A percentile compares a stretch with the other conserved stretches of the same genome.
Evolutionary conservation across 2,797 vertebrate genomes (phyloP).

Genomic region (Paratrypauchen microcephalus): DNA sequence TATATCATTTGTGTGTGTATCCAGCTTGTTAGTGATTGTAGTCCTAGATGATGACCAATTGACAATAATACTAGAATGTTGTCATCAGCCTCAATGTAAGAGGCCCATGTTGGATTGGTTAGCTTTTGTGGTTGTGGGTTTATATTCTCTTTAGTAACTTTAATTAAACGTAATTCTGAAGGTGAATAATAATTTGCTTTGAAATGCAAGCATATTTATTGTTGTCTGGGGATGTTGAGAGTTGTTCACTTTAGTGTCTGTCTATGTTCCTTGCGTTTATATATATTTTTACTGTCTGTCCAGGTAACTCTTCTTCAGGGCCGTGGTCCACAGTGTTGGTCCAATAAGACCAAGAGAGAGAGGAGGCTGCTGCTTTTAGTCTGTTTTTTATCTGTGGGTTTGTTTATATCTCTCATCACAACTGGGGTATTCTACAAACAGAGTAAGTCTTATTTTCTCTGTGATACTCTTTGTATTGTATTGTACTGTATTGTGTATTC

Average conservation of each 20-base stretch:
- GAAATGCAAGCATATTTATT: background rate
- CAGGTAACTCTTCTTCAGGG: constrained; percentile 83
- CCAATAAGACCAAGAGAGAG: constrained; percentile 75
- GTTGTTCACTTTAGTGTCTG: background rate
- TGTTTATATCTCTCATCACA: constrained; percentile 79
- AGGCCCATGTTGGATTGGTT: background rate
- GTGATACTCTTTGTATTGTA: background rate
- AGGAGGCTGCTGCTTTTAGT: constrained; percentile 79
- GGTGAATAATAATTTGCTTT: background rate
- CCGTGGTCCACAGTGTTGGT: constrained; percentile 78
- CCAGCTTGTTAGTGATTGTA: background rate
- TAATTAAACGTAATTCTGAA: background rate
- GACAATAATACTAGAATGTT: background rate
- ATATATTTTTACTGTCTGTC: constrained; percentile 1
- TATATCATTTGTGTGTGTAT: background rate
- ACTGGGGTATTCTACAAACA: constrained; percentile 84
- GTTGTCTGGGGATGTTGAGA: no score
- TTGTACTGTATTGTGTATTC: background rate
- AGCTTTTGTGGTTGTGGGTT: background rate
- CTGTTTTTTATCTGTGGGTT: constrained; percentile 65
- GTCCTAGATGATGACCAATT: background rate
- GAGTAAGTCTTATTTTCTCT: constrained; percentile 77
- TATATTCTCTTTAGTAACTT: background rate
- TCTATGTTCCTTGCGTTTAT: background rate
- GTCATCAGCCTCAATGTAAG: background rate